phyloP scores from a whole-genome alignment of 2,888 invertebrate species.

The Anoplius nigerrimus region DNA sequence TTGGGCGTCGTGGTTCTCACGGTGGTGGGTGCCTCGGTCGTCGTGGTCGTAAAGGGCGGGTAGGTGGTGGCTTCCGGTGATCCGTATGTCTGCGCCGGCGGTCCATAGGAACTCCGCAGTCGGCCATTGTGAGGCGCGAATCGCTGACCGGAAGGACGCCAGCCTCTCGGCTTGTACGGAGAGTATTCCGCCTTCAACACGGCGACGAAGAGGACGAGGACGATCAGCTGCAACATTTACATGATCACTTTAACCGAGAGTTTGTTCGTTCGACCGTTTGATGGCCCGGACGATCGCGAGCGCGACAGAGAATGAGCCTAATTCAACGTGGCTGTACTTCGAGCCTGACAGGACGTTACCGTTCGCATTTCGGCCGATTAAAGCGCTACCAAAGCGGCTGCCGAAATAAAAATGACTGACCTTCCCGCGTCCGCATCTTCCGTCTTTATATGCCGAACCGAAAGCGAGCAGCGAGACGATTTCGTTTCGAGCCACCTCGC shows the following conservation, averaged over 20 bases:
- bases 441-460: constrained; percentile 58
- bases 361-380: constrained; percentile 38
- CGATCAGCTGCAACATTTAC: constrained; percentile 38
- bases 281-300: no score
- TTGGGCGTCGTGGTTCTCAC: constrained; percentile 62
- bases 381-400: constrained; percentile 22
- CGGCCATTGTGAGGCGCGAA: constrained; percentile 61
- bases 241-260: not conserved
- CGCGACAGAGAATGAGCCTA: no score
- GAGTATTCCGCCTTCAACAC: constrained; percentile 48
- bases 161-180: constrained; percentile 65
- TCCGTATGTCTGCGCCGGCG: constrained; percentile 55
- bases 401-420: constrained; percentile 46
- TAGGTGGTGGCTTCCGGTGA: constrained; percentile 45
- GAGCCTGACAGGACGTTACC: constrained; percentile 26
- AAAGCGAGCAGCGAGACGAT: constrained; percentile 50
- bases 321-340: no score
- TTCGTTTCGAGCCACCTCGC: constrained; percentile 48
- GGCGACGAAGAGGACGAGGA: constrained; percentile 47
- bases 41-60: constrained; percentile 40
- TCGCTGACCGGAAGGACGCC: constrained; percentile 66
- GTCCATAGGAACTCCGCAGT: constrained; percentile 49
- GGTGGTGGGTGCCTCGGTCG: constrained; percentile 31
- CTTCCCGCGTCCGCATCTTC: constrained; percentile 28
- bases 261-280: no score